A percentile compares a stretch with the other conserved stretches of the same genome.
phyloP scores from a whole-genome alignment of 2,797 vertebrate species.

The Stomatorhinus walkeri region DNA sequence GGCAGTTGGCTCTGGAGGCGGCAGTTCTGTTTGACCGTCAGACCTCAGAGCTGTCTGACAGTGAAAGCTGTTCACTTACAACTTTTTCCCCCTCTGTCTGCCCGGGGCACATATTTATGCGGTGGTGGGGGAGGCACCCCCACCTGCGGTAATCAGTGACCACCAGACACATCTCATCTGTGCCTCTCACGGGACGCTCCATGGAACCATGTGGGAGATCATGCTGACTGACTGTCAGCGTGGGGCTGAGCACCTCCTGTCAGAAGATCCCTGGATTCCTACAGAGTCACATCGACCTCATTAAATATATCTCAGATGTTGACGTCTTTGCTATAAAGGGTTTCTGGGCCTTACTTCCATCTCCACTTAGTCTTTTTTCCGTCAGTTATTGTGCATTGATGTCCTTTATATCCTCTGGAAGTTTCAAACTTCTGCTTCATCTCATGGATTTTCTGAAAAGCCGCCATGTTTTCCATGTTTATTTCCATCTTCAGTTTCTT shows the following conservation, averaged over 20 bases:
- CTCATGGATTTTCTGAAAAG: background rate
- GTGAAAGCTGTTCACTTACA: background rate
- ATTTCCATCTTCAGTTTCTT: background rate
- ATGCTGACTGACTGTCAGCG: background rate
- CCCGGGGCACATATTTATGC: background rate
- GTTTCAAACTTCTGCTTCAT: background rate
- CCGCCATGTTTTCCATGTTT: background rate
- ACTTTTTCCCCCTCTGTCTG: background rate
- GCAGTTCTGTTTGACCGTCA: background rate
- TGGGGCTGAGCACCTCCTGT: background rate
- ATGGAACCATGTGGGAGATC: background rate
- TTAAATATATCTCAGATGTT: background rate
- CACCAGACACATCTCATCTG: background rate
- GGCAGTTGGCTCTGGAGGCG: background rate
- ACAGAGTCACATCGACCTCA: background rate
- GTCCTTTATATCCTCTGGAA: slow-evolving; percentile 4
- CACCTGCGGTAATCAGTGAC: background rate
- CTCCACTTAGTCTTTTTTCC: background rate
- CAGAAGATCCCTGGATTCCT: background rate
- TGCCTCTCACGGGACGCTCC: background rate
- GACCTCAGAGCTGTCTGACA: background rate
- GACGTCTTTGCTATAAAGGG: background rate
- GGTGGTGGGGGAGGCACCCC: background rate
- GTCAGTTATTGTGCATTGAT: background rate
- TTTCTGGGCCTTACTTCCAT: background rate